Percentiles rank a stretch among this genome's conserved stretches.
These are phyloP conservation scores for Sinopyrophorus schimmeli DNA, from an alignment of 2,888 invertebrate species.

Conservation along the genomic window DNA sequence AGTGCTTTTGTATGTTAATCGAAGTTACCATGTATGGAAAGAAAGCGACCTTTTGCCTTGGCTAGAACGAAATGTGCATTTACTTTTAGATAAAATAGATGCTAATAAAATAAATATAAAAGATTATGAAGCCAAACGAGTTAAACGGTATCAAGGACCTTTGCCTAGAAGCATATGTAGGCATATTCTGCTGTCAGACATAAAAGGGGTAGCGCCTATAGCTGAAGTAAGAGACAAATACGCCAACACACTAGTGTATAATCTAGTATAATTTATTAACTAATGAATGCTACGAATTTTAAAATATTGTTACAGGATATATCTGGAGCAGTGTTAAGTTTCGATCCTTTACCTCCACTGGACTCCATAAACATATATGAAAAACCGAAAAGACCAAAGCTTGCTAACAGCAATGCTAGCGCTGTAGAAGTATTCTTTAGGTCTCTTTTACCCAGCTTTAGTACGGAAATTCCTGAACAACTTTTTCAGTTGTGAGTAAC, in stretches of 20 bases:
- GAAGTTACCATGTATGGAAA: conserved; percentile 79
- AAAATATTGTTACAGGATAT: conserved; percentile 45
- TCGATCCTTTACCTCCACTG: conserved; percentile 78
- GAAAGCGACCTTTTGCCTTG: conserved; percentile 72
- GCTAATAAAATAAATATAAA: conserved; percentile 62
- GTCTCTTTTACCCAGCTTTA: conserved; percentile 72
- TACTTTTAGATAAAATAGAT: conserved; percentile 67
- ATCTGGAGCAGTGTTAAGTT: conserved; percentile 67
- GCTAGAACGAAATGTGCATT: conserved; percentile 73
- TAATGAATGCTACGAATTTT: neutral
- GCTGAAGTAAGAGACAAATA: conserved; percentile 63
- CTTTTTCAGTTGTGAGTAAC: conserved; percentile 17
- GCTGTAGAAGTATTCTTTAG: conserved; percentile 67
- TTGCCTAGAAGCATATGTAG: conserved; percentile 68
- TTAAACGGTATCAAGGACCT: conserved; percentile 63
- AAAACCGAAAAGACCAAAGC: conserved; percentile 53
- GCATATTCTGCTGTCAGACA: conserved; percentile 72
- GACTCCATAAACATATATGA: conserved; percentile 75
- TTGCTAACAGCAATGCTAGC: conserved; percentile 41
- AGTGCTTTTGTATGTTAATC: conserved; percentile 71
- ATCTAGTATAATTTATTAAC: too few relatives aligned
- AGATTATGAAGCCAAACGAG: conserved; percentile 65
- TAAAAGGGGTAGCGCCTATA: conserved; percentile 66
- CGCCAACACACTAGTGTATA: too few relatives aligned
- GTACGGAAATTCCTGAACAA: conserved; percentile 44